Evolutionary conservation across 2,113 vertebrate genomes (phyloP), one percentile per base, ranked within the genome.

Genomic region (Dunckerocampus dactyliophorus): DNA sequence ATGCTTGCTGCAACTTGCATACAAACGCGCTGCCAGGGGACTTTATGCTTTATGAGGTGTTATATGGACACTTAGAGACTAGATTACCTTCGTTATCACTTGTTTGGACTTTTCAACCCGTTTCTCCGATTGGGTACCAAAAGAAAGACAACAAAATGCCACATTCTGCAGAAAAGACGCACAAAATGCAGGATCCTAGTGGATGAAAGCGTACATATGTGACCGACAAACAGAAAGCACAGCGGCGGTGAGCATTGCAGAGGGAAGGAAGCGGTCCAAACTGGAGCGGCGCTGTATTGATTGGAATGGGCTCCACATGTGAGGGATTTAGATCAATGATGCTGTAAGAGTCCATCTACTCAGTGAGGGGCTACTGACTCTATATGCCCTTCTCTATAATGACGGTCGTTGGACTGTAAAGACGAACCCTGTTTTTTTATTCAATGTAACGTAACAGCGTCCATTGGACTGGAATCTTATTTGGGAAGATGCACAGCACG

Each of bases 241-340:
- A 34, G 31, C 24, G 24, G 24, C 5, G 2, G 24, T 28, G 24
- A 52, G 21, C 21, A 28, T 15, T 4, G 47, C 11, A 1, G 49
- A 13, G 19, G 22, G 21, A 15, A 55, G 67, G 60, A 10, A 47
- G 64, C 54, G 71, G 77, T 75, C 69, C 66, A 69, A 70, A 60
- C 72, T 66, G 54, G 64, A 65, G 59, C 65, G 45, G 63, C 2
- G 69, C 49, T 4, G 0, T 68, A 84, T 83, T 48, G 82, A 85
- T 83, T 3, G 53, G 48, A 74, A 45, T 14, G 21, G 61, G 64
- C 67, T 77, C 75, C 76, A 43, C 39, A 65, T 56, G 72, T 55
- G 73, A 77, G 82, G 75, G 76, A 71, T 69, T 59, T 43, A 58
- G 74, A 84, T 84, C 78, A 83, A 86, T 86, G 79, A 75, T 73